Conservation (phyloP, 2,797 vertebrate species). For the Chelonia mydas region DNA sequence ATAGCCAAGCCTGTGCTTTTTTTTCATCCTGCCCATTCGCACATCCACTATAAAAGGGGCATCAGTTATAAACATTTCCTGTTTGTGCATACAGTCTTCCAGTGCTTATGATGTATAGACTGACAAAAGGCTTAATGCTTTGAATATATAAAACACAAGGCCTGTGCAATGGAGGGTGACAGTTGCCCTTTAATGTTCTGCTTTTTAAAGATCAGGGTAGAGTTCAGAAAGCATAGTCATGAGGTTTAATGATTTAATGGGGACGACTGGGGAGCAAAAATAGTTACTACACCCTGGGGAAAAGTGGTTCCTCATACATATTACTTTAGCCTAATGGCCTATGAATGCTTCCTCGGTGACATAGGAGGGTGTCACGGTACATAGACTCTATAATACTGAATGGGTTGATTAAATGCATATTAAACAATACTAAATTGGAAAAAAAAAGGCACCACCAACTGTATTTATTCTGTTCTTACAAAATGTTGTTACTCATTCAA, state of each 20-base stretch:
- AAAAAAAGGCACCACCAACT: constrained; percentile 75
- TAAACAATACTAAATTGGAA: constrained; percentile 89
- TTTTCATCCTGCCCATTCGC: constrained; percentile 68
- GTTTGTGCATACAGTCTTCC: constrained; percentile 74
- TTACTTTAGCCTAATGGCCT: constrained; percentile 87
- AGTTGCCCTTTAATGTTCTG: constrained; percentile 89
- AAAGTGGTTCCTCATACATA: constrained; percentile 88
- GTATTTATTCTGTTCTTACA: constrained; percentile 81
- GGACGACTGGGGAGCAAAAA: constrained; percentile 88
- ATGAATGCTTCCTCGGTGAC: constrained; percentile 80
- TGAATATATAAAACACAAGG: constrained; percentile 86
- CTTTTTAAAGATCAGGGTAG: constrained; percentile 93
- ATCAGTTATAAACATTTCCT: constrained; percentile 76
- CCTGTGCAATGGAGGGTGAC: constrained; percentile 85
- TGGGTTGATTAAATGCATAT: constrained; percentile 93
- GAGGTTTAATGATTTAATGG: constrained; percentile 94
- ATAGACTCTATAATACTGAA: constrained; percentile 89
- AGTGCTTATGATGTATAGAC: constrained; percentile 85
- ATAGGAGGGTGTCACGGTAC: constrained; percentile 85
- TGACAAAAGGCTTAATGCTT: constrained; percentile 87
- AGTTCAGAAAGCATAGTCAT: constrained; percentile 92
- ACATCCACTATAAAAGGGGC: constrained; percentile 72
- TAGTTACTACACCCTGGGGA: constrained; percentile 90
- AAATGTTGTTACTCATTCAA: constrained; percentile 77
- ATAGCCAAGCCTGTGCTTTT: constrained; percentile 65